Percentiles rank a stretch among this genome's conserved stretches.
Conservation (phyloP, 2,113 vertebrate species). For the Calyptomena viridis region DNA sequence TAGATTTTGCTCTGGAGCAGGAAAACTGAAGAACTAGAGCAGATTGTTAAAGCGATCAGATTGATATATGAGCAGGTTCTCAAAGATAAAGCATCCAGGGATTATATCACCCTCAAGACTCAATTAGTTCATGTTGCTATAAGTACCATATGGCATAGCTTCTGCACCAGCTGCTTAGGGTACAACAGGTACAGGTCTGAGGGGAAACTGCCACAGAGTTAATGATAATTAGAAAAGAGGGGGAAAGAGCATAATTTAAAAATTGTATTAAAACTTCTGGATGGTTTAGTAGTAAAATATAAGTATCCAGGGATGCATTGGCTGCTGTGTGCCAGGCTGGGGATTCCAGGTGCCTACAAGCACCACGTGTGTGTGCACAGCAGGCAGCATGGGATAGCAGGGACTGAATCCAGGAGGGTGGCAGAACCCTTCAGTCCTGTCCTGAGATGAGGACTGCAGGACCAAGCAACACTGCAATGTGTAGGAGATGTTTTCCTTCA, state of each 20-base stretch:
- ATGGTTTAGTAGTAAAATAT: background rate
- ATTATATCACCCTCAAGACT: background rate
- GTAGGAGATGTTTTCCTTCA: background rate
- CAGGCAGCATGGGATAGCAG: background rate
- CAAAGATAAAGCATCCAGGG: background rate
- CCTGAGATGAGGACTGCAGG: background rate
- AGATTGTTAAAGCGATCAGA: background rate
- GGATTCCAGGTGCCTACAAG: background rate
- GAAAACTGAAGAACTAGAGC: background rate
- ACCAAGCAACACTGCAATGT: rapidly evolving
- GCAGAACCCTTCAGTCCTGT: background rate
- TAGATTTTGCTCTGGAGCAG: background rate
- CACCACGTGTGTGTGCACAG: background rate
- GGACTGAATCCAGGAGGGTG: background rate
- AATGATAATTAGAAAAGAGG: background rate
- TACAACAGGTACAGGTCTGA: background rate
- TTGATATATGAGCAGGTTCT: background rate
- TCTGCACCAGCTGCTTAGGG: conserved; percentile 35
- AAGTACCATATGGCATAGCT: conserved; percentile 35
- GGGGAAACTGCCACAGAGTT: background rate
- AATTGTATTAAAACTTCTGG: background rate
- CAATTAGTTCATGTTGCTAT: conserved; percentile 52
- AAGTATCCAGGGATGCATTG: background rate
- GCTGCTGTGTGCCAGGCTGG: background rate
- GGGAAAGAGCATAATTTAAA: background rate